phyloP scores from a whole-genome alignment of 1,140 invertebrate genomes.

The Cotesia vestalis region DNA sequence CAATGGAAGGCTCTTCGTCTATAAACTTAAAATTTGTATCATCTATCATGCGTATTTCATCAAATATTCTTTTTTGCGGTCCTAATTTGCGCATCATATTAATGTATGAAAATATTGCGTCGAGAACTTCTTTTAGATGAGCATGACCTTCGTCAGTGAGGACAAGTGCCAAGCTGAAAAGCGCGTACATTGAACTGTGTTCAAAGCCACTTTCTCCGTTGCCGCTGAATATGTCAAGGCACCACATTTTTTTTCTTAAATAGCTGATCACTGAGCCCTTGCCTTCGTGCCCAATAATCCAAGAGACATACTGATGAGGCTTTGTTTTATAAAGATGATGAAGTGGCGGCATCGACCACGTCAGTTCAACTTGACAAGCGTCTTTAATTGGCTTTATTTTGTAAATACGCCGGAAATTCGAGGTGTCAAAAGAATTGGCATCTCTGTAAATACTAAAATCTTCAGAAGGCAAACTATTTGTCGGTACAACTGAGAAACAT shows the following conservation, averaged over 20 bases:
- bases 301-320: slow-evolving; percentile 82
- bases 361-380: slow-evolving; percentile 76
- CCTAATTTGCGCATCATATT: slow-evolving; percentile 73
- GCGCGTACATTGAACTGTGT: slow-evolving; percentile 75
- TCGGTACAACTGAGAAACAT: slow-evolving; percentile 73
- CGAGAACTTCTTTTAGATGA: slow-evolving; percentile 75
- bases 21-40: slow-evolving; percentile 76
- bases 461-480: slow-evolving; percentile 69
- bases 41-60: slow-evolving; percentile 77
- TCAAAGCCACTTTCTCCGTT: slow-evolving; percentile 80
- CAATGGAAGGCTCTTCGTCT: slow-evolving; percentile 74
- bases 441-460: slow-evolving; percentile 68
- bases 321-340: slow-evolving; percentile 78
- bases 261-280: slow-evolving; percentile 86
- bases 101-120: slow-evolving; percentile 78
- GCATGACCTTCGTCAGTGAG: slow-evolving; percentile 83
- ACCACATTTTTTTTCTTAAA: slow-evolving; percentile 85
- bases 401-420: slow-evolving; percentile 77
- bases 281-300: slow-evolving; percentile 88
- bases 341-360: slow-evolving; percentile 84
- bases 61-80: slow-evolving; percentile 75
- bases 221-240: slow-evolving; percentile 79
- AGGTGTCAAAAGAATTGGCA: slow-evolving; percentile 69
- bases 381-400: slow-evolving; percentile 85
- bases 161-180: slow-evolving; percentile 79